Evolutionary conservation across 2,888 invertebrate species (phyloP), one percentile per base, ranked within the genome.

Genomic region (Lithophane socia): DNA sequence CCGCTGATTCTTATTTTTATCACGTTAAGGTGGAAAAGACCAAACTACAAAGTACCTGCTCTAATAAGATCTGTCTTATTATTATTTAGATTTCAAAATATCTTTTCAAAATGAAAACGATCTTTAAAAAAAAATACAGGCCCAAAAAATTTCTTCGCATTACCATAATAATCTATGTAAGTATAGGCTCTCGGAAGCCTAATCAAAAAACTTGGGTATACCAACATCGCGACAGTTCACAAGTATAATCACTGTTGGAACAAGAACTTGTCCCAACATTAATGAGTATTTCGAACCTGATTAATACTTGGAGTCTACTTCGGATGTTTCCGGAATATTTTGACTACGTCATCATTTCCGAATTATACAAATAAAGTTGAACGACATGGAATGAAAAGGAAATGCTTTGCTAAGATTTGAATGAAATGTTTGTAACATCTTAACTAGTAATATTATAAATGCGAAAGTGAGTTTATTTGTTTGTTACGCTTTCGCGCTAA

Each of bases 261-360:
- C 77, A 83, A 66, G 68, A 81, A 83, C 56, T 83, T 79, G 60
- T 54, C 60, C 47, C 60, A 83, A 81, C 79, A 83, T 83, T 65
- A 79, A 81, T 81, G 69, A 81, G 84, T 73, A 81, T 79, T 71
- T 56, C 37, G 60, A 73, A 65, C 68, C 66, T 83, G 49, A 81
- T 83, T 73, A 73, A 83, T 83, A 80, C 78, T 80, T 80, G 0
- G 64, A 52, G 52, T 77, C 12, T 54, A 78, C 58, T 83, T 79
- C 37, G 29, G 64, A 37, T 56, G 68, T 73, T 56, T 44, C n/a
- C 47, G 65, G 60, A 29, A 61, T 68, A 78, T 64, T 79, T 68
- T 21, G 54, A 47, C 44, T 29, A 72, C 24, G 37, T 68, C 58
- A 64, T 52, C 24, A 49, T 60, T 58, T 29, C 10, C 44, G n/a